These are phyloP conservation scores for Marmota flaviventris DNA, from an alignment of 2,113 vertebrate genomes.

Conservation along the genomic window DNA sequence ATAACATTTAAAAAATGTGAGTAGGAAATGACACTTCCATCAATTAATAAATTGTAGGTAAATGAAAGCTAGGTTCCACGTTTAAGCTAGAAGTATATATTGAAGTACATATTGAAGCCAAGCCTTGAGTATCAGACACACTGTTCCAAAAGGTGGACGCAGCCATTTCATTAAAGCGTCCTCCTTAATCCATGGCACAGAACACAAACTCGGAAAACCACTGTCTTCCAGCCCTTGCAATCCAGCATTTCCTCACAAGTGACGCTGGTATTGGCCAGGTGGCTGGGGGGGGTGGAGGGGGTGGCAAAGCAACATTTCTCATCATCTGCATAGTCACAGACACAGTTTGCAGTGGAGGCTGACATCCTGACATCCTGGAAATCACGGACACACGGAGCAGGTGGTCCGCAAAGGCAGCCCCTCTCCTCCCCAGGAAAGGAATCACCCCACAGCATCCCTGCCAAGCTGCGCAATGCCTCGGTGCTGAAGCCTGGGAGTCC, in stretches of 20 bases:
- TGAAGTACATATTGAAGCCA: background rate
- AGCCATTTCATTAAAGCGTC: background rate
- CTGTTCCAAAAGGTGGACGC: slow-evolving; percentile 55
- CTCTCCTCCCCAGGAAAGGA: background rate
- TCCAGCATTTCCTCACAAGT: background rate
- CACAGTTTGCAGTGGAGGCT: background rate
- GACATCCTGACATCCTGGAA: background rate
- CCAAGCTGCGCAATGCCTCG: background rate
- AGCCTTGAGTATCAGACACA: background rate
- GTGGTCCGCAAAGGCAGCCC: background rate
- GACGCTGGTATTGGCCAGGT: background rate
- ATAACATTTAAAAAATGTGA: background rate
- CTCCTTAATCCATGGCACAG: slow-evolving; percentile 37
- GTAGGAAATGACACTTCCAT: background rate
- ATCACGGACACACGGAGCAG: background rate
- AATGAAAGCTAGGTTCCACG: slow-evolving; percentile 31
- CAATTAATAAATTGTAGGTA: background rate
- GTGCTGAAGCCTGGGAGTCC: background rate
- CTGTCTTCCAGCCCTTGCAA: background rate
- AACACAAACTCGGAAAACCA: background rate
- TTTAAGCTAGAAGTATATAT: slow-evolving; percentile 32
- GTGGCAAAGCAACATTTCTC: background rate
- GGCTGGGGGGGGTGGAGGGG: too few species aligned
- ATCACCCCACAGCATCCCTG: too few species aligned
- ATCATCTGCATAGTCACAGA: background rate